phyloP scores from a whole-genome alignment of 2,113 vertebrate genomes.

The Brachypteracias leptosomus region DNA sequence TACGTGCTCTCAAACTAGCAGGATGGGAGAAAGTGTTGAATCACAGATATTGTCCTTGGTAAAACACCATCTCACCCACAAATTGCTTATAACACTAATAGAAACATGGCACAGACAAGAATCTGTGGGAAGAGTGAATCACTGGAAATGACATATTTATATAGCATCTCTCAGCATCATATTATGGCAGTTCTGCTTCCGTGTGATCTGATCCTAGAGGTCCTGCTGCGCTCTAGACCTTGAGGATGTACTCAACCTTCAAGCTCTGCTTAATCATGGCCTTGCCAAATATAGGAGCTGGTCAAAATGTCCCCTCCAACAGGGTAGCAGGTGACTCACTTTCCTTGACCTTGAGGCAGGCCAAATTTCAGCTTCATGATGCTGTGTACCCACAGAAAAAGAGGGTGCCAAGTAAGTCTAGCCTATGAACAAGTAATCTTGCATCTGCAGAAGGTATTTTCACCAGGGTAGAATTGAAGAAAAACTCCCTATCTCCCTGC shows the following conservation, averaged over 20 bases:
- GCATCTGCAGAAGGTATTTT: not conserved
- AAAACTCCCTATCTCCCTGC: not conserved
- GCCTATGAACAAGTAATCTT: not conserved
- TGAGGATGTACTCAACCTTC: not conserved
- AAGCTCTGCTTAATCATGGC: not conserved
- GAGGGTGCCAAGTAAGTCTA: not conserved
- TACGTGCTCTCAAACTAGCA: not conserved
- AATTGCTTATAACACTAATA: constrained; percentile 50
- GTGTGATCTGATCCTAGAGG: not conserved
- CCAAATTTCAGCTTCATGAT: not conserved
- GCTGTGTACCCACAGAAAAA: not conserved
- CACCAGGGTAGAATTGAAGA: not conserved
- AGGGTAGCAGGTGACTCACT: not conserved
- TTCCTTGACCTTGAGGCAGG: not conserved
- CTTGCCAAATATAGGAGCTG: not conserved
- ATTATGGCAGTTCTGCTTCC: not conserved
- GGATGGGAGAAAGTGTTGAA: constrained; percentile 34
- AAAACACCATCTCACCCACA: constrained; percentile 42
- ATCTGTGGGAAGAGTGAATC: constrained; percentile 58
- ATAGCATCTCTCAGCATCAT: not conserved
- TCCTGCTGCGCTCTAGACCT: not conserved
- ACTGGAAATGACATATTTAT: constrained; percentile 53
- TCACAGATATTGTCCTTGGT: constrained; percentile 32
- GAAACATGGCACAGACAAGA: constrained; percentile 15
- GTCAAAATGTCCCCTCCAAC: not conserved